Conservation (phyloP, 2,888 invertebrate species). For the Cephus spinipes region DNA sequence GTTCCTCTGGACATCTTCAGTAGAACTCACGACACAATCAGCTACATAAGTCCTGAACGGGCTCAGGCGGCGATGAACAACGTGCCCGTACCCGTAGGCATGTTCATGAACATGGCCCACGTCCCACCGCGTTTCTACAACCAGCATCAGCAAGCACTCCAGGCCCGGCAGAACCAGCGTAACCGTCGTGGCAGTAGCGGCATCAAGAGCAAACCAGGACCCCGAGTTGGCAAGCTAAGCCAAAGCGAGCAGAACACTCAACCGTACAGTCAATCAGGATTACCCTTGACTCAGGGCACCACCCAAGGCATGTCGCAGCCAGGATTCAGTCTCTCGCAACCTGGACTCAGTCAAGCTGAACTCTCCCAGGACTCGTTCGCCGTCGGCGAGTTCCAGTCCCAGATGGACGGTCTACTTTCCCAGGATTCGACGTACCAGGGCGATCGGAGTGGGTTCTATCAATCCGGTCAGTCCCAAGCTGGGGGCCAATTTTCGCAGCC, state of each 20-base stretch:
- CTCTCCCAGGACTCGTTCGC: slow-evolving; percentile 85
- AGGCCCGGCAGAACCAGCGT: slow-evolving; percentile 69
- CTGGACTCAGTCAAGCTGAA: slow-evolving; percentile 79
- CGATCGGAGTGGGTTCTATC: slow-evolving; percentile 72
- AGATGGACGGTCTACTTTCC: slow-evolving; percentile 94
- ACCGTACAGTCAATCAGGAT: slow-evolving; percentile 71
- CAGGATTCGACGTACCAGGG: slow-evolving; percentile 91
- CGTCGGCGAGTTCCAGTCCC: slow-evolving; percentile 88
- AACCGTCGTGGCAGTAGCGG: slow-evolving; percentile 48
- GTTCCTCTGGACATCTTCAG: slow-evolving; percentile 74
- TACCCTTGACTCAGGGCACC: slow-evolving; percentile 66
- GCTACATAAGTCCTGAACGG: slow-evolving; percentile 90
- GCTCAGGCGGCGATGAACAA: slow-evolving; percentile 81
- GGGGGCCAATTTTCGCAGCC: slow-evolving; percentile 76
- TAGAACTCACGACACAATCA: slow-evolving; percentile 88
- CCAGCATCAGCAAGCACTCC: slow-evolving; percentile 78
- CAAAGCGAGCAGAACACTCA: slow-evolving; percentile 82
- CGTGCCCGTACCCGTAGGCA: slow-evolving; percentile 92
- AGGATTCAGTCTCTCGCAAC: slow-evolving; percentile 75
- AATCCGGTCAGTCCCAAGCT: slow-evolving; percentile 67
- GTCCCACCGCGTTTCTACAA: slow-evolving; percentile 82
- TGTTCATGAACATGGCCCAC: slow-evolving; percentile 92
- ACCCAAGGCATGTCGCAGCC: slow-evolving; percentile 80
- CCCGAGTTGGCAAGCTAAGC: slow-evolving; percentile 65
- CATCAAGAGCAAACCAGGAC: slow-evolving; percentile 45